A percentile compares a stretch with the other conserved stretches of the same genome.
These are phyloP conservation scores for Bufo gargarizans DNA, from an alignment of 2,113 vertebrate genomes.

Conservation along the genomic window DNA sequence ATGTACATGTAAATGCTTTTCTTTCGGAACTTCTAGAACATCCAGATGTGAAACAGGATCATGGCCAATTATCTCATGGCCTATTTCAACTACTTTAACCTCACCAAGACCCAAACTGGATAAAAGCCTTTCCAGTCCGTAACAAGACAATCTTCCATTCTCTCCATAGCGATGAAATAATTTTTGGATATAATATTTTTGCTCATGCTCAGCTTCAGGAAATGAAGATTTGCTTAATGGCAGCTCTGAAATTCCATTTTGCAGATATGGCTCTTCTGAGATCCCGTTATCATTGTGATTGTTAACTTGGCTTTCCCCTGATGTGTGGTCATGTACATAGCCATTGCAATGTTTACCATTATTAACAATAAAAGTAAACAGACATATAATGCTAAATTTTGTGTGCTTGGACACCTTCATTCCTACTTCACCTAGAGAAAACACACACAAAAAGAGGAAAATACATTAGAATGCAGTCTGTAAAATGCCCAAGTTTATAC, in stretches of 20 bases:
- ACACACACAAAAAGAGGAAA: conserved; percentile 34
- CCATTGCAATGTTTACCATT: conserved; percentile 88
- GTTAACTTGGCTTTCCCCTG: conserved; percentile 65
- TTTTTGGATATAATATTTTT: conserved; percentile 91
- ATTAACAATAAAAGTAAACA: conserved; percentile 92
- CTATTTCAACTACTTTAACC: conserved; percentile 84
- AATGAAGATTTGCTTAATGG: conserved; percentile 65
- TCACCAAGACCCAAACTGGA: conserved; percentile 90
- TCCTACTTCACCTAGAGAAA: conserved; percentile 70
- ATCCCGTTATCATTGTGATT: conserved; percentile 82
- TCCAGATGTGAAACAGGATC: conserved; percentile 93
- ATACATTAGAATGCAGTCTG: no score
- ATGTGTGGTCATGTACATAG: conserved; percentile 72
- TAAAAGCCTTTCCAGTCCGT: conserved; percentile 90
- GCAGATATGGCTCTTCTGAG: conserved; percentile 77
- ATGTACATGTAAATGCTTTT: conserved; percentile 80
- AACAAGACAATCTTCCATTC: conserved; percentile 86
- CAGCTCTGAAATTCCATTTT: conserved; percentile 66
- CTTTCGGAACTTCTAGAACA: conserved; percentile 85
- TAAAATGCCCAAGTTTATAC: no score
- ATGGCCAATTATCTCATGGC: conserved; percentile 90
- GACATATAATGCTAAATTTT: conserved; percentile 95
- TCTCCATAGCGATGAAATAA: conserved; percentile 90
- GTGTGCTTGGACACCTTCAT: conserved; percentile 96
- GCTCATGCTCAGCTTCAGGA: conserved; percentile 79